phyloP scores from a whole-genome alignment of 2,888 invertebrate species.

The Quadroppia sp. region DNA sequence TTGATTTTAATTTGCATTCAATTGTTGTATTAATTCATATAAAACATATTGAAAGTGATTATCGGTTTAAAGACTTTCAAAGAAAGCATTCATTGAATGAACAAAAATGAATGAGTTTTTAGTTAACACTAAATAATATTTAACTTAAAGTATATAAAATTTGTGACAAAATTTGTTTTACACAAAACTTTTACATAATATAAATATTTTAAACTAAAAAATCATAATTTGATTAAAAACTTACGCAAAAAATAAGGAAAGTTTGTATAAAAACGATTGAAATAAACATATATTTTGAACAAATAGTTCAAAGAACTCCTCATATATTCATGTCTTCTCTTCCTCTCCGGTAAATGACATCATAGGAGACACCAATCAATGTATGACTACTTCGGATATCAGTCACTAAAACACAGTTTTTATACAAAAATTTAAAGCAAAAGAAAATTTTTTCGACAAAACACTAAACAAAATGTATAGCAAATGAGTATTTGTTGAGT shows the following conservation, averaged over 20 bases:
- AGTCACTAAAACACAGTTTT: too few species aligned
- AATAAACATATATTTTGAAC: not conserved
- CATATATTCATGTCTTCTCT: not conserved
- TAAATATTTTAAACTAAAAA: not conserved
- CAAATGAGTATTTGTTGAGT: too few species aligned
- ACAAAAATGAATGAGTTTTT: not conserved
- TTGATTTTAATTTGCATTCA: too few species aligned
- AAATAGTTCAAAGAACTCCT: not conserved
- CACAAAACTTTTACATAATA: too few species aligned
- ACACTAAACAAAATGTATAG: too few species aligned
- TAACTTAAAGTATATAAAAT: too few species aligned
- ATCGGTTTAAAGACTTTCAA: conserved; percentile 8
- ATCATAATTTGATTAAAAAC: not conserved
- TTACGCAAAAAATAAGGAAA: not conserved
- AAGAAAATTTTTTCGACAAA: too few species aligned
- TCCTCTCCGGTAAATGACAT: conserved; percentile 1
- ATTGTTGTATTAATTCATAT: too few species aligned
- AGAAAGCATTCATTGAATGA: too few species aligned
- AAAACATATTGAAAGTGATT: not conserved
- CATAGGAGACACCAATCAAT: not conserved
- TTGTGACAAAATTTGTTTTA: too few species aligned
- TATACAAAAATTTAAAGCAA: too few species aligned
- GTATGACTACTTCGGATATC: not conserved
- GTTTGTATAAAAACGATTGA: not conserved
- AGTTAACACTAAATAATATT: too few species aligned